Percentiles rank a stretch among this genome's conserved stretches.
These are phyloP conservation scores for Bombus fervidus DNA, from an alignment of 1,140 invertebrate species.

Conservation along the genomic window DNA sequence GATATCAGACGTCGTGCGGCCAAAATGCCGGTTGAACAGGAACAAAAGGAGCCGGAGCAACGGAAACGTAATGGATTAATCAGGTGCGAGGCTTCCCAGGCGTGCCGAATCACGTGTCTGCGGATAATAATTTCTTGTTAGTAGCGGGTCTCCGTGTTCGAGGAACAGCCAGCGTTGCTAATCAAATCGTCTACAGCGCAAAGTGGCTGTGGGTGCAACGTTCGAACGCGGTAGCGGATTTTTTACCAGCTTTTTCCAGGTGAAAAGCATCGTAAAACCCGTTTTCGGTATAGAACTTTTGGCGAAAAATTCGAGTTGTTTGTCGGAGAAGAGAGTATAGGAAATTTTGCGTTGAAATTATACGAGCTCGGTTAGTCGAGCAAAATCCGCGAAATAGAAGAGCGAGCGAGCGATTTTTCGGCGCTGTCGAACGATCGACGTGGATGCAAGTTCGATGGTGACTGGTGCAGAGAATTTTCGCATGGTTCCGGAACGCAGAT, in stretches of 20 bases:
- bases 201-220: rapidly evolving
- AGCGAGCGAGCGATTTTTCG: not conserved
- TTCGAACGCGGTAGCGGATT: not conserved
- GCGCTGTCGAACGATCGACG: not conserved
- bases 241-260: not conserved
- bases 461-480: constrained; percentile 6
- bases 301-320: not conserved
- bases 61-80: constrained; percentile 63
- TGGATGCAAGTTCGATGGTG: too few relatives aligned
- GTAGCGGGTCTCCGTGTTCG: not conserved
- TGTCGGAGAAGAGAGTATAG: not conserved
- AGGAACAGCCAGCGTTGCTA: not conserved
- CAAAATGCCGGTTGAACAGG: constrained; percentile 43
- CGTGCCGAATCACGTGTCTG: constrained; percentile 36
- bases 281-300: not conserved
- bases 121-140: constrained; percentile 51
- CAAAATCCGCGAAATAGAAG: not conserved
- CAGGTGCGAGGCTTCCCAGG: constrained; percentile 49
- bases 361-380: not conserved
- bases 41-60: constrained; percentile 48
- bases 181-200: constrained; percentile 6
- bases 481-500: not conserved
- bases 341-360: not conserved
- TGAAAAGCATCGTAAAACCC: too few relatives aligned
- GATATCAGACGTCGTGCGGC: constrained; percentile 31